These are phyloP conservation scores for Danionella cerebrum DNA, from an alignment of 2,113 vertebrate genomes.

Conservation along the genomic window DNA sequence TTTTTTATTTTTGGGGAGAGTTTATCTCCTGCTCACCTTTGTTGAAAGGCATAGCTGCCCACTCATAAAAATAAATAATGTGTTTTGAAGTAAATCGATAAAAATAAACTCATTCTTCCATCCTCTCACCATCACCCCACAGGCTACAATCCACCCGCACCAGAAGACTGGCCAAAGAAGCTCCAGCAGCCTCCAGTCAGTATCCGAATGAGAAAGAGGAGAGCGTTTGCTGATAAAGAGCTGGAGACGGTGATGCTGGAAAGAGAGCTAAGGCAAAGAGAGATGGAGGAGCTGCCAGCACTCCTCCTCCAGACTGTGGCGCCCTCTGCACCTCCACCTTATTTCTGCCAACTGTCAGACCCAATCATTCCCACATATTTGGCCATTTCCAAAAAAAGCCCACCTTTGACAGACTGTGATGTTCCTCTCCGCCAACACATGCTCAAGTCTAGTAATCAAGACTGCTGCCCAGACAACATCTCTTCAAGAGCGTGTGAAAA, in stretches of 20 bases:
- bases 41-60: no score
- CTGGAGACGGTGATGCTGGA: slow-evolving; percentile 66
- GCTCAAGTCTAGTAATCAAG: slow-evolving; percentile 34
- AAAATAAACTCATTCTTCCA: not conserved
- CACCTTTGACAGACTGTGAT: slow-evolving; percentile 50
- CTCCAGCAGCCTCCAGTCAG: slow-evolving; percentile 52
- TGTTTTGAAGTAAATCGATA: no score
- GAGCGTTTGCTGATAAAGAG: slow-evolving; percentile 66
- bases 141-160: slow-evolving; percentile 43
- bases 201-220: slow-evolving; percentile 61
- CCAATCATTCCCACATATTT: slow-evolving; percentile 37
- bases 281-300: slow-evolving; percentile 45
- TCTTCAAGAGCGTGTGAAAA: slow-evolving; percentile 20
- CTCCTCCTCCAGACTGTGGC: slow-evolving; percentile 27
- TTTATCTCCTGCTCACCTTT: no score
- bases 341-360: slow-evolving; percentile 46
- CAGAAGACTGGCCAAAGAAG: slow-evolving; percentile 49
- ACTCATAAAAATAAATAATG: no score
- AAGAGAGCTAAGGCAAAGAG: slow-evolving; percentile 56
- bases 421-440: slow-evolving; percentile 48
- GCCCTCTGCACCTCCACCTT: slow-evolving; percentile 34
- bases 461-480: slow-evolving; percentile 16
- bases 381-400: slow-evolving; percentile 50
- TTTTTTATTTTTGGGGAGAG: no score
- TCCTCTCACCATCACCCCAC: not conserved